Evolutionary conservation across 2,888 invertebrate species (phyloP).

Genomic region (Dryocosmus kuriphilus): DNA sequence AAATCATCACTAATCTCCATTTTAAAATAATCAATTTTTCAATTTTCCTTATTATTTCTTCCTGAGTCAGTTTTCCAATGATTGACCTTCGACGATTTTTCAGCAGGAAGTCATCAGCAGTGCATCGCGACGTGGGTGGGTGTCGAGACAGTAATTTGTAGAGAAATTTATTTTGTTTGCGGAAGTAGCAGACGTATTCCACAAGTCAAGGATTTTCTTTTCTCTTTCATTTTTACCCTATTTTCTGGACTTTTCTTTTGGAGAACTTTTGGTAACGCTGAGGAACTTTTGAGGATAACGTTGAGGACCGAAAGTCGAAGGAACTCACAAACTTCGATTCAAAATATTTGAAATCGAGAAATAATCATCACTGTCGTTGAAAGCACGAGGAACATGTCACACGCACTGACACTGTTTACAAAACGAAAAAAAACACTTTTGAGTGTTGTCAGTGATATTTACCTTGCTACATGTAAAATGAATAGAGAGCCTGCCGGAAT

Average conservation of each 20-base stretch:
- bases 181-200: background rate
- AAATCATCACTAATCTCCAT: conserved; percentile 3
- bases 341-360: conserved; percentile 20
- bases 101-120: conserved; percentile 27
- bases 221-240: background rate
- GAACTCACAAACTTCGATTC: conserved; percentile 33
- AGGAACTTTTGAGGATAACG: background rate
- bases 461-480: conserved; percentile 78
- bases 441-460: conserved; percentile 65
- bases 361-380: conserved; percentile 16
- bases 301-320: background rate
- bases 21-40: background rate
- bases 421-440: conserved; percentile 30
- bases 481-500: conserved; percentile 77
- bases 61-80: background rate
- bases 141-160: conserved; percentile 13
- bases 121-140: conserved; percentile 22
- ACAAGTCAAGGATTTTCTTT: background rate
- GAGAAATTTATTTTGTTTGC: background rate
- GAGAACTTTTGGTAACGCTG: conserved; percentile 4
- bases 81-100: conserved; percentile 8
- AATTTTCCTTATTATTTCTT: background rate
- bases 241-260: background rate
- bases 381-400: conserved; percentile 45
- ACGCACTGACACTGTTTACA: conserved; percentile 55